Conservation (phyloP, 1,140 invertebrate species). For the Drosophila sturtevanti region DNA sequence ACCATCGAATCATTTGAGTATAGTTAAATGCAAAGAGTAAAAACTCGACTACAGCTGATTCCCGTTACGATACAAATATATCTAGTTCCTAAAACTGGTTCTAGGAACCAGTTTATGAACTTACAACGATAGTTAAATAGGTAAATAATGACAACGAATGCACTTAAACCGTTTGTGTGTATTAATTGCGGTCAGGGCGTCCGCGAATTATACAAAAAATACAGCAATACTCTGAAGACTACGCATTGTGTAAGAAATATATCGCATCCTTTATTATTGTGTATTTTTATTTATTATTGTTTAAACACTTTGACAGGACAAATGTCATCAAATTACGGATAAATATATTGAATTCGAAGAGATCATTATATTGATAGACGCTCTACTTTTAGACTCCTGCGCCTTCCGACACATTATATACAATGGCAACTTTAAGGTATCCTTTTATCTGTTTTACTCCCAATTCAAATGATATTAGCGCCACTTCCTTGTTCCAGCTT, state of each 20-base stretch:
- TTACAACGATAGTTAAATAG: background rate
- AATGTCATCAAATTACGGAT: slow-evolving; percentile 89
- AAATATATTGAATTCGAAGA: slow-evolving; percentile 95
- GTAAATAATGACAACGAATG: slow-evolving; percentile 24
- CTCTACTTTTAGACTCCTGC: slow-evolving; percentile 89
- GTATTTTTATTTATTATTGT: background rate
- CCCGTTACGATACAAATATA: background rate
- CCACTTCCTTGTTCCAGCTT: slow-evolving; percentile 81
- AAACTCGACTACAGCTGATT: background rate
- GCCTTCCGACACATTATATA: slow-evolving; percentile 93
- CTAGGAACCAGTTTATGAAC: background rate
- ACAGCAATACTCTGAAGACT: slow-evolving; percentile 87
- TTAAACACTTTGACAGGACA: slow-evolving; percentile 83
- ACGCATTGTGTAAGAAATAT: slow-evolving; percentile 87
- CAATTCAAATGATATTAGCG: background rate
- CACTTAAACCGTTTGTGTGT: slow-evolving; percentile 83
- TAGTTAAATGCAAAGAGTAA: too few species aligned
- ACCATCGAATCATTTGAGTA: too few species aligned
- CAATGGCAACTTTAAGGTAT: slow-evolving; percentile 89
- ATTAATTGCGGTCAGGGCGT: slow-evolving; percentile 87
- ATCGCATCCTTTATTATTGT: slow-evolving; percentile 63
- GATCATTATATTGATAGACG: slow-evolving; percentile 91
- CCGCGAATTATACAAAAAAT: slow-evolving; percentile 86
- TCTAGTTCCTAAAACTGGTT: background rate
- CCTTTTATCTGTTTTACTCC: background rate